Base-by-base conservation (phyloP, 1,140 invertebrate genomes). In the Nautilus pompilius region DNA sequence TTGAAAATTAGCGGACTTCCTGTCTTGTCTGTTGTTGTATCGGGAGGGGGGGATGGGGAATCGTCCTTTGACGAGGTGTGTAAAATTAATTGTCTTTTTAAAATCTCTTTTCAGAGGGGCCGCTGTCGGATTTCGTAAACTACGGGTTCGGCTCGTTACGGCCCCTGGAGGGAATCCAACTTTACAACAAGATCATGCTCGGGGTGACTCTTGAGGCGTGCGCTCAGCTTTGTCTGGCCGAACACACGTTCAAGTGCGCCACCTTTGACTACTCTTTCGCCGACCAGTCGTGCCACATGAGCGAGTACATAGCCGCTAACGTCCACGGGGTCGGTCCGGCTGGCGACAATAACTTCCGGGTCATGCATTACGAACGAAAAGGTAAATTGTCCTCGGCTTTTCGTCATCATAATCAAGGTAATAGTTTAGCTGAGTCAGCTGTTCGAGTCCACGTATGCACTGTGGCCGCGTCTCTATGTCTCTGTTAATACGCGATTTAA, bases 311-410 rank as follows among this genome's bases (percentile, higher is more conserved):
- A 15, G 73, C 78, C 8, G 75, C 77, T 8, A 77, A 77, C 53
- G 75, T 78, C 0, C 68, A 77, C 30, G 79, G 78, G 2, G 54
- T 80, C 10, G 65, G 70, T 28, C 72, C 68, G 8, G 61, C 70
- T 3, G 65, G 58, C 56, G 67, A 70, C 33, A 70, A 64, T 8
- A 66, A 69, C 22, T 67, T 71, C 32, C 62, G 66, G 29, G 61
- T 75, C 15, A 77, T 79, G 73, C 79, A 81, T 60, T 81, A 72
- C 58, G 79, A 81, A 60, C 62, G 70, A 36, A 80, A 76, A 71
- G 78, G 79, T 81, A 63, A 65, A 59, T 49, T 49, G 10, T 2
- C 48, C n/a, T 17, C 20, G 10, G 2, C 26, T 17, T 15, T 49
- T 10, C 20, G 48, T 49, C 36, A 41, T 10, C 8, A 8, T 8